These are phyloP conservation scores for Drosophila setifemur DNA, from an alignment of 1,140 invertebrate species.

Conservation along the genomic window DNA sequence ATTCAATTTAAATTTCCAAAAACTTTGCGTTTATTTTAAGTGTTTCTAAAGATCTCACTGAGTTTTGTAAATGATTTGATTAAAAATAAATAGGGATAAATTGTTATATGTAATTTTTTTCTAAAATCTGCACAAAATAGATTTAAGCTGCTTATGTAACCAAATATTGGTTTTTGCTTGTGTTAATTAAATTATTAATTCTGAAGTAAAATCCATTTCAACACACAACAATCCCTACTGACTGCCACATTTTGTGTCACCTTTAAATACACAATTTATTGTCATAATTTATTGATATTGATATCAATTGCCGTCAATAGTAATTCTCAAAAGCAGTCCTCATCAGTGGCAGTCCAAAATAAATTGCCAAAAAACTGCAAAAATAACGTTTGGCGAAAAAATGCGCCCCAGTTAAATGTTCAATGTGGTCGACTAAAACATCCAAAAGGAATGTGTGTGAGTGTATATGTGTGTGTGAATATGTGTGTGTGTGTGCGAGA, in stretches of 20 bases:
- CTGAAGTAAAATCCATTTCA: neutral
- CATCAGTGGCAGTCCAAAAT: conserved; percentile 18
- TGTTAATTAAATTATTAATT: no score
- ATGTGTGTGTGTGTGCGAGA: conserved; percentile 2
- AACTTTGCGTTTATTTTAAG: no score
- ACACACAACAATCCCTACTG: neutral
- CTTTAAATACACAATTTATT: conserved; percentile 6
- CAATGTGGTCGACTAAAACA: conserved; percentile 36
- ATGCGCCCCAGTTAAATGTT: conserved; percentile 21
- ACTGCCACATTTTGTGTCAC: neutral
- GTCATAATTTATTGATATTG: conserved; percentile 15
- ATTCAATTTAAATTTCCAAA: no score
- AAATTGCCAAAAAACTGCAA: conserved; percentile 18
- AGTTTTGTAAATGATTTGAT: no score
- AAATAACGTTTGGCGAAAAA: conserved; percentile 20
- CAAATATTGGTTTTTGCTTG: no score
- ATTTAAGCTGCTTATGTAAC: no score
- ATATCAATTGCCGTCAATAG: conserved; percentile 15
- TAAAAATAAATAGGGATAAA: no score
- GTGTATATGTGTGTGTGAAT: neutral
- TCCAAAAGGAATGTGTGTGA: conserved; percentile 1
- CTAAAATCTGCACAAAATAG: no score
- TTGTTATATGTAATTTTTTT: no score
- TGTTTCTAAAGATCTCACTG: no score
- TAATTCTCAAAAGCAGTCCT: neutral